A percentile compares a stretch with the other conserved stretches of the same genome.
These are phyloP conservation scores for Drosophila greeni DNA, from an alignment of 2,888 invertebrate genomes.

Conservation along the genomic window DNA sequence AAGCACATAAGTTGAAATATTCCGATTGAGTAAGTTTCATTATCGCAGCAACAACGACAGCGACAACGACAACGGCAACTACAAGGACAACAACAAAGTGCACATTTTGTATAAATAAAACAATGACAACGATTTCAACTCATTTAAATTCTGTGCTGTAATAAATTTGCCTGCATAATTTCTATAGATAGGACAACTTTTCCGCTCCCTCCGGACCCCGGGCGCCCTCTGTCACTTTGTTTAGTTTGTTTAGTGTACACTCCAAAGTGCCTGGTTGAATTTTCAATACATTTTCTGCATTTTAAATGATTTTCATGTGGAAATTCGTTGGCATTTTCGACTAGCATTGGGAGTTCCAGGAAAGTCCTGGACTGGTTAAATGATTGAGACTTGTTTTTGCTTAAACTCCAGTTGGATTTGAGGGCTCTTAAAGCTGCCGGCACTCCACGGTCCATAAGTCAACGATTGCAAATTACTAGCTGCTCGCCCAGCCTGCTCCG, in stretches of 20 bases:
- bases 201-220: background rate
- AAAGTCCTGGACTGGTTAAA: background rate
- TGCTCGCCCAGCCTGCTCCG: slow-evolving; percentile 25
- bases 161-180: slow-evolving; percentile 70
- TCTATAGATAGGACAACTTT: slow-evolving; percentile 52
- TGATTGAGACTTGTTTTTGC: slow-evolving; percentile 8
- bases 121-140: slow-evolving; percentile 69
- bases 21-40: slow-evolving; percentile 74
- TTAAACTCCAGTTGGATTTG: slow-evolving; percentile 6
- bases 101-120: slow-evolving; percentile 67
- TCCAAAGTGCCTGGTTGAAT: slow-evolving; percentile 40
- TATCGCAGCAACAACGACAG: slow-evolving; percentile 56
- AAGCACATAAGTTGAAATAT: slow-evolving; percentile 75
- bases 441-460: slow-evolving; percentile 48
- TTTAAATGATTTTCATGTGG: slow-evolving; percentile 45
- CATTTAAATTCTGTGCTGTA: slow-evolving; percentile 68
- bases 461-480: slow-evolving; percentile 65
- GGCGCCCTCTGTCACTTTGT: slow-evolving; percentile 10
- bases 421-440: slow-evolving; percentile 7
- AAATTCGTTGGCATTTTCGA: slow-evolving; percentile 24
- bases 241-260: slow-evolving; percentile 43
- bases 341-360: background rate
- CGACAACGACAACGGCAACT: slow-evolving; percentile 32
- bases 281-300: slow-evolving; percentile 53
- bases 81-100: slow-evolving; percentile 41